Base-by-base conservation (phyloP, 2,888 invertebrate genomes). In the Leptothorax acervorum region DNA sequence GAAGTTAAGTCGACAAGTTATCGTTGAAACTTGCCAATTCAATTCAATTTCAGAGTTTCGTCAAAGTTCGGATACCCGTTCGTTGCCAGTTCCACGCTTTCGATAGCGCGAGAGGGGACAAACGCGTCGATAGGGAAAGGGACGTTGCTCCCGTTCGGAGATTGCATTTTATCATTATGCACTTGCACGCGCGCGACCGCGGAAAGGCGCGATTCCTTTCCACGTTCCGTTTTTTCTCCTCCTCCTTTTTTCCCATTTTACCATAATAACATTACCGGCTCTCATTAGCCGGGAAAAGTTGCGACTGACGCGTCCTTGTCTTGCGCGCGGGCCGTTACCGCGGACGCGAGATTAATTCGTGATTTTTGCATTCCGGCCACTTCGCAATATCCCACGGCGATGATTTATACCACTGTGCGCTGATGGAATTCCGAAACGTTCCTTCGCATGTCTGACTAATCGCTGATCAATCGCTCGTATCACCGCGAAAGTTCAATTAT, bases 91-190 rank as follows among this genome's bases (percentile, higher is more conserved):
- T 35, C 3, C 6, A 15, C 35, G 6, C 51, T 51, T 51, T 76
- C 18, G 39, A 63, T 39, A 63, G 18, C 39, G 48, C 12, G 23
- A 65, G 6, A 48, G 15, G 15, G 18, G 9, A 6, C 57, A 28
- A 60, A 42, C 18, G 6, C 62, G 4, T 31, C 9, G 31, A 45
- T n/a, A 51, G 48, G 48, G 45, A 39, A 28, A 42, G 66, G 57
- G 45, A 57, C 70, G 9, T 42, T 66, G n/a, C 12, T n/a, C 35
- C 18, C 53, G 12, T 66, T 8, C 18, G 65, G 28, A 76, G 35
- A 76, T 76, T 76, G 66, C 39, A 76, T 66, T 76, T 75, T 65
- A 75, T 65, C 63, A 23, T 66, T 76, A 66, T 28, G 51, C 75
- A 12, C 18, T 66, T 78, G 45, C 55, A 70, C 12, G 15, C 18